Percentiles rank a stretch among this genome's conserved stretches.
These are phyloP conservation scores for Quiscalus mexicanus DNA, from an alignment of 2,113 vertebrate genomes.

Conservation along the genomic window DNA sequence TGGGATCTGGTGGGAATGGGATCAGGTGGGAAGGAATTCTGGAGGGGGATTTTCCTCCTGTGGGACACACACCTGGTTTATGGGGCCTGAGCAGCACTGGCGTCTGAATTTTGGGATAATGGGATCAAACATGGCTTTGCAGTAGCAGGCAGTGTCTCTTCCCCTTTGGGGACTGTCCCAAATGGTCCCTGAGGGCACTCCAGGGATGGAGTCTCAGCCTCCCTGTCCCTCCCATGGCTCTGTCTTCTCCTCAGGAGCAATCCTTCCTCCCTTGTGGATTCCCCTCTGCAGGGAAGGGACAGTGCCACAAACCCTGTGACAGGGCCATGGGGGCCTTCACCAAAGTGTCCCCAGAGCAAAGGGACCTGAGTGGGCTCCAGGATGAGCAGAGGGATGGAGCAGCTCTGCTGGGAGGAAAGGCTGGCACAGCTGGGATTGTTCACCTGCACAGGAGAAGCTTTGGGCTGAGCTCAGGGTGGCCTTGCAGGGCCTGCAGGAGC, in stretches of 20 bases:
- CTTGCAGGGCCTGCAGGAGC: background rate
- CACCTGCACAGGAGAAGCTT: background rate
- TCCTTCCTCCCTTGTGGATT: background rate
- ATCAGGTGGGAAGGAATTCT: background rate
- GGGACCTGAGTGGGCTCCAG: background rate
- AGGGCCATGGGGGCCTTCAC: background rate
- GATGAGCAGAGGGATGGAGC: background rate
- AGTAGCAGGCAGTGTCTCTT: background rate
- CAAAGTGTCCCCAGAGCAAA: background rate
- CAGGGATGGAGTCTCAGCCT: background rate
- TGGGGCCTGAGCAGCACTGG: background rate
- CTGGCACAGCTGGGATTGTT: background rate
- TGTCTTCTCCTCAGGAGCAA: background rate
- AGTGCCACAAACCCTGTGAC: fast-evolving
- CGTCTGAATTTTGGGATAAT: background rate
- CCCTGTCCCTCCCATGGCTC: background rate
- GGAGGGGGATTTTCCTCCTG: background rate
- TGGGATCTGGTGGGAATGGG: background rate
- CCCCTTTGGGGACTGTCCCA: background rate
- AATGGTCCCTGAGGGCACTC: background rate
- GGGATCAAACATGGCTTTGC: background rate
- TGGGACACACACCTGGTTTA: background rate
- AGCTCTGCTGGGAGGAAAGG: background rate
- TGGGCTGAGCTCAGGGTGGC: background rate
- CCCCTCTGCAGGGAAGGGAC: background rate